A percentile compares a stretch with the other conserved stretches of the same genome.
These are phyloP conservation scores for Dufourea novaeangliae DNA, from an alignment of 1,140 invertebrate genomes.

Conservation along the genomic window DNA sequence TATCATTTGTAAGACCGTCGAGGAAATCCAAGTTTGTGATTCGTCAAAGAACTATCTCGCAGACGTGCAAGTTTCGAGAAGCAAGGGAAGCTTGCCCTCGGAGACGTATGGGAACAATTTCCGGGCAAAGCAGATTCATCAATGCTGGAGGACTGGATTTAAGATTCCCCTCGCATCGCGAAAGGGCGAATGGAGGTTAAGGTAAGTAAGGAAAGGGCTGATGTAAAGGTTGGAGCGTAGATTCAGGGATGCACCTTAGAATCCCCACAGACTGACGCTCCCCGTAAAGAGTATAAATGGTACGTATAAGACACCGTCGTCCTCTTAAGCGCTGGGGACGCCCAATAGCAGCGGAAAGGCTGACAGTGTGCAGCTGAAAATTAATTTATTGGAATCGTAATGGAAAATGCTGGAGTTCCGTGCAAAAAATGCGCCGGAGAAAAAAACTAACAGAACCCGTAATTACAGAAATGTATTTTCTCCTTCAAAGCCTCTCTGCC, in stretches of 20 bases:
- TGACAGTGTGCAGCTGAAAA: constrained; percentile 62
- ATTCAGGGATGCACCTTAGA: constrained; percentile 57
- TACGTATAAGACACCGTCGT: constrained; percentile 64
- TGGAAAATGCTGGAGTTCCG: constrained; percentile 66
- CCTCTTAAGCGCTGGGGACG: constrained; percentile 42
- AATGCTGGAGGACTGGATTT: constrained; percentile 70
- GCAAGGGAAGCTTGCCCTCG: constrained; percentile 47
- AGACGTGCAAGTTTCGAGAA: constrained; percentile 35
- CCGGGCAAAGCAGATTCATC: constrained; percentile 72
- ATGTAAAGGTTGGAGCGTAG: constrained; percentile 42
- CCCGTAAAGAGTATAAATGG: constrained; percentile 71
- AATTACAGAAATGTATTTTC: constrained; percentile 53
- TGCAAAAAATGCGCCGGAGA: constrained; percentile 46
- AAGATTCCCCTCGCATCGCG: constrained; percentile 67
- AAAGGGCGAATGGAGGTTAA: constrained; percentile 36
- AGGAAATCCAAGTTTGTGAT: constrained; percentile 41
- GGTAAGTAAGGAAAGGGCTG: constrained; percentile 43
- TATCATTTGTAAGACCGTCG: constrained; percentile 51
- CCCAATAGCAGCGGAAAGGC: constrained; percentile 49
- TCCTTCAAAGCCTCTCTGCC: constrained; percentile 13
- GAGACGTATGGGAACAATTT: constrained; percentile 73
- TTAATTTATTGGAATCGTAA: constrained; percentile 73
- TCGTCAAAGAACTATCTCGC: constrained; percentile 31
- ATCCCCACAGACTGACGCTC: constrained; percentile 65
- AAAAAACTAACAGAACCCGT: constrained; percentile 23